Evolutionary conservation across 2,888 invertebrate species (phyloP).

Genomic region (Cheilosia variabilis): DNA sequence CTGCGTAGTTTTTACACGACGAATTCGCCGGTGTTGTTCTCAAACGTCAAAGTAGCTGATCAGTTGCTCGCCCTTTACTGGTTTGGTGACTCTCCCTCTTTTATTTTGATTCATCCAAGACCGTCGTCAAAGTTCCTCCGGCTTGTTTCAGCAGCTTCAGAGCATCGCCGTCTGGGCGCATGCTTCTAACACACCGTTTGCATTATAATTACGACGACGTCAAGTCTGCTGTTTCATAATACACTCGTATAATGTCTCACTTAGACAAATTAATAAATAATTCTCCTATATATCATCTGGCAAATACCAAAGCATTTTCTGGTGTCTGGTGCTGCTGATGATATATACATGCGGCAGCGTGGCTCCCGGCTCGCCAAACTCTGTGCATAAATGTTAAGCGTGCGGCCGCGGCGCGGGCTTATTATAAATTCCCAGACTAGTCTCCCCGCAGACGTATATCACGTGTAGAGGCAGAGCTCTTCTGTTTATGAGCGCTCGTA

Average conservation of each 20-base stretch:
- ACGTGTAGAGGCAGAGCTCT: conserved; percentile 48
- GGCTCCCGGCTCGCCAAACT: conserved; percentile 25
- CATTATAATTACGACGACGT: conserved; percentile 64
- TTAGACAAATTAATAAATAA: conserved; percentile 73
- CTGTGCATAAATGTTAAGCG: conserved; percentile 37
- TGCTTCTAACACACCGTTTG: conserved; percentile 31
- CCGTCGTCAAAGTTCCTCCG: too few relatives aligned
- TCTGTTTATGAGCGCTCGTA: conserved; percentile 65
- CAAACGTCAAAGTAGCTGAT: too few relatives aligned
- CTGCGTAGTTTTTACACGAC: too few relatives aligned
- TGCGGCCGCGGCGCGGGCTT: conserved; percentile 28
- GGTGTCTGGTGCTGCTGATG: conserved; percentile 12
- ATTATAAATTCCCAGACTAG: conserved; percentile 71
- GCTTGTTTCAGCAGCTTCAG: too few relatives aligned
- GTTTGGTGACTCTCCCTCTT: too few relatives aligned
- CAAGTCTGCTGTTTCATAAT: conserved; percentile 68
- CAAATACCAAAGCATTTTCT: conserved; percentile 48
- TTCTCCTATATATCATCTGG: conserved; percentile 67
- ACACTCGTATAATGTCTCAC: conserved; percentile 70
- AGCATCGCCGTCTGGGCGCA: conserved; percentile 27
- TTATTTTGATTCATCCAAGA: too few relatives aligned
- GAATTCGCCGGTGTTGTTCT: too few relatives aligned
- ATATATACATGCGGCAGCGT: background rate
- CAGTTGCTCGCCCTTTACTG: too few relatives aligned
- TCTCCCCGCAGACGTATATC: conserved; percentile 40